Conservation (phyloP, 2,797 vertebrate species). For the Taeniopygia guttata region DNA sequence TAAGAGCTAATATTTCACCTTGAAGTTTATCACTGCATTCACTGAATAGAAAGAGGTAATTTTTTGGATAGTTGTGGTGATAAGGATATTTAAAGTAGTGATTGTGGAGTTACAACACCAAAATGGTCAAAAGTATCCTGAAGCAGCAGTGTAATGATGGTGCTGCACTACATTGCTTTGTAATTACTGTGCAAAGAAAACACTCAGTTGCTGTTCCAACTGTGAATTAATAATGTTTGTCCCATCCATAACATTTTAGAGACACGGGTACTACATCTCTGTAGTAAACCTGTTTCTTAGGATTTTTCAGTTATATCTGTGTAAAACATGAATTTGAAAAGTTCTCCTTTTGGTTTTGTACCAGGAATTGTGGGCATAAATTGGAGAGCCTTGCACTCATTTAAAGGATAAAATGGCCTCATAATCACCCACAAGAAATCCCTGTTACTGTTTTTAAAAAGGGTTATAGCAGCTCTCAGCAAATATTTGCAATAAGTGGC, state of each 20-base stretch:
- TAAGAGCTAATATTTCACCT: conserved; percentile 12
- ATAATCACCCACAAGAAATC: conserved; percentile 64
- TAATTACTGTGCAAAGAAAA: conserved; percentile 3
- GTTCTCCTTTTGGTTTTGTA: conserved; percentile 46
- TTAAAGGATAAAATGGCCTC: conserved; percentile 57
- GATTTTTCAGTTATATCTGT: background rate
- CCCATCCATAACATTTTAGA: background rate
- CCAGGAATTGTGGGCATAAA: conserved; percentile 1
- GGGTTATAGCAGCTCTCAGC: conserved; percentile 83
- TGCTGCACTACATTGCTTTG: background rate
- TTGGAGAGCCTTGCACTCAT: conserved; percentile 54
- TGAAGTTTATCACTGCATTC: conserved; percentile 23
- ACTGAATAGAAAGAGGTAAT: background rate
- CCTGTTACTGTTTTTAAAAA: conserved; percentile 69
- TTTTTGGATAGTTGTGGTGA: background rate
- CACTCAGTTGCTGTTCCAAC: background rate
- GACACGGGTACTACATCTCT: background rate
- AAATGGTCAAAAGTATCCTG: background rate
- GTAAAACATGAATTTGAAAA: conserved; percentile 19
- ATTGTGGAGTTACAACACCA: background rate
- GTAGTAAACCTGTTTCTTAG: background rate
- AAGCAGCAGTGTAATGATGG: background rate
- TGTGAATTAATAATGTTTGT: background rate
- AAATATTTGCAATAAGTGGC: conserved; percentile 90
- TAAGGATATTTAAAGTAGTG: background rate